phyloP scores from a whole-genome alignment of 2,113 vertebrate species.

The Chinchilla lanigera region DNA sequence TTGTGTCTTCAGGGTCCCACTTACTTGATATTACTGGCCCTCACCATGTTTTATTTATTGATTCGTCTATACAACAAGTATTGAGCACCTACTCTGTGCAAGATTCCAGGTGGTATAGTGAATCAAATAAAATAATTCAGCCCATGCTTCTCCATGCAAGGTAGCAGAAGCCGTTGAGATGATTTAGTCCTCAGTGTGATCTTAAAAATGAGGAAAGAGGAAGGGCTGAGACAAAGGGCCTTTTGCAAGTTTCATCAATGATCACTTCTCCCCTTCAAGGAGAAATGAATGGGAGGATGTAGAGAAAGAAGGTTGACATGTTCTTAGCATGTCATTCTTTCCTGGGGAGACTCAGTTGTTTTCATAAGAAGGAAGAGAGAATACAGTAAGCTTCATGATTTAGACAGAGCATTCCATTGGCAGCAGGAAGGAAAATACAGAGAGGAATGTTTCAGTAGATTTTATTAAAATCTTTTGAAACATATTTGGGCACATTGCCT shows the following conservation, averaged over 20 bases:
- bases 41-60: background rate
- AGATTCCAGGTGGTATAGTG: background rate
- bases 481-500: background rate
- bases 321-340: background rate
- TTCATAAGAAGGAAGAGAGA: background rate
- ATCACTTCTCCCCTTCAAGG: too few relatives aligned
- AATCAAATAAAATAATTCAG: background rate
- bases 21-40: background rate
- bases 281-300: background rate
- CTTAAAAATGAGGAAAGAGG: background rate
- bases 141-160: background rate
- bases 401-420: background rate
- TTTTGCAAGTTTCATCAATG: background rate
- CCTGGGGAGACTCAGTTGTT: background rate
- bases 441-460: background rate
- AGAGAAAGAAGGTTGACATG: background rate
- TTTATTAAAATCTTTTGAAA: background rate
- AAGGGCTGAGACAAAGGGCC: too few relatives aligned
- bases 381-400: background rate
- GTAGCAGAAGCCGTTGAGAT: background rate
- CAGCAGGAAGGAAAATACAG: background rate
- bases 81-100: background rate
- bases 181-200: background rate
- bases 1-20: background rate
- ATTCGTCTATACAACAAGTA: background rate